Evolutionary conservation across 64 coral and sea anemone genomes (phyloP).

Genomic region (Pocillopora verrucosa): DNA sequence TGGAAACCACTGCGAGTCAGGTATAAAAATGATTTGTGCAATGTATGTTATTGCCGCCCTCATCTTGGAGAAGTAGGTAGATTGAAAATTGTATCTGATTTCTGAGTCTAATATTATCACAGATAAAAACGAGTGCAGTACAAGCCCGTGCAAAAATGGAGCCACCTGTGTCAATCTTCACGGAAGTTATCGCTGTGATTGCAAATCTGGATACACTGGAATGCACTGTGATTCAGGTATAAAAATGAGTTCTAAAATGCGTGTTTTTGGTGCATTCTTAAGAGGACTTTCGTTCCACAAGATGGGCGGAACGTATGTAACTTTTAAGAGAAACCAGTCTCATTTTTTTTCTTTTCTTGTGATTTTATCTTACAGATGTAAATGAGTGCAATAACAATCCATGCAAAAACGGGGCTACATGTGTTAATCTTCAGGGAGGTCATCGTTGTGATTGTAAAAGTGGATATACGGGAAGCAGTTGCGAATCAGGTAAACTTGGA

Average conservation of each 20-base stretch:
- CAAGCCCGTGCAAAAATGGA: slow-evolving; percentile 32
- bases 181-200: slow-evolving; percentile 55
- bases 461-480: slow-evolving; percentile 27
- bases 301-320: too few species aligned
- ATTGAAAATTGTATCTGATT: too few species aligned
- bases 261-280: neutral
- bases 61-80: too few species aligned
- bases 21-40: neutral
- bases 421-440: slow-evolving; percentile 36
- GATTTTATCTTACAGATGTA: slow-evolving; percentile 18
- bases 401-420: slow-evolving; percentile 57
- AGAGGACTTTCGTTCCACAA: too few species aligned
- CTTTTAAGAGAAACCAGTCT: too few species aligned
- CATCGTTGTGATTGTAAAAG: slow-evolving; percentile 30
- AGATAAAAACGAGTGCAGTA: slow-evolving; percentile 53
- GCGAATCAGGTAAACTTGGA: neutral
- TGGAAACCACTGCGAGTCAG: slow-evolving; percentile 46
- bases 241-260: neutral
- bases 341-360: neutral
- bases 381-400: slow-evolving; percentile 39
- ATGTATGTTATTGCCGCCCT: neutral
- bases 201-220: slow-evolving; percentile 51
- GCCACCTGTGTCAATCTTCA: slow-evolving; percentile 40
- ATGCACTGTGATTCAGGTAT: slow-evolving; percentile 39
- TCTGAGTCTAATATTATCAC: neutral